Percentiles rank a stretch among this genome's conserved stretches.
Conservation (phyloP, 2,113 vertebrate genomes). For the Scalopus aquaticus region DNA sequence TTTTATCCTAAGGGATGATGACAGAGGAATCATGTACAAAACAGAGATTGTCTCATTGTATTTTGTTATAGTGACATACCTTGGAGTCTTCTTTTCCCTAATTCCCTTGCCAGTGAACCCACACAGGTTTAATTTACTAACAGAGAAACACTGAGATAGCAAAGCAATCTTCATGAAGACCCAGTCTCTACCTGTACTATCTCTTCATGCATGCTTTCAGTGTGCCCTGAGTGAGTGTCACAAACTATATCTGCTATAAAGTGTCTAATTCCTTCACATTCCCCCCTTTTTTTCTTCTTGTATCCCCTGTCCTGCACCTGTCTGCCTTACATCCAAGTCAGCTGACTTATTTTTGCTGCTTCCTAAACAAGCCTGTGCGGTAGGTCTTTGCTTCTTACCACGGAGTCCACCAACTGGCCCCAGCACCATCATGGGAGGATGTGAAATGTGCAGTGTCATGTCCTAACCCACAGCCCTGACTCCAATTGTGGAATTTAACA, state of each 20-base stretch:
- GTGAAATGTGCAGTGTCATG: background rate
- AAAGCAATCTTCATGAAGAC: too few relatives aligned
- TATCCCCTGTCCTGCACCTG: background rate
- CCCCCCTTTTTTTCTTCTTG: background rate
- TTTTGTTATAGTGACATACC: background rate
- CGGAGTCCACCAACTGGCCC: too few relatives aligned
- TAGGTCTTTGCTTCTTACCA: background rate
- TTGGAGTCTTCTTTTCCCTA: background rate
- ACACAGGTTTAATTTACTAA: too few relatives aligned
- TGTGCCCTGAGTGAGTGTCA: background rate
- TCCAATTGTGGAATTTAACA: background rate
- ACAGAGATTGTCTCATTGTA: background rate
- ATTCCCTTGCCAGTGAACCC: background rate
- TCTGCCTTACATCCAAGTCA: background rate
- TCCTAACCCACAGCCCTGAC: background rate
- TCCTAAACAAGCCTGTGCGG: background rate
- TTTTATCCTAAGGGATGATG: background rate
- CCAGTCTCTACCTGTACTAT: background rate
- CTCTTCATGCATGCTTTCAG: background rate
- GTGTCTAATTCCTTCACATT: background rate
- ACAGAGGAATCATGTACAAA: background rate
- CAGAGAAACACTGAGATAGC: background rate
- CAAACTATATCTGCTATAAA: background rate
- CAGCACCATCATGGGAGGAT: background rate
- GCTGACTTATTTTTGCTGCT: background rate